Evolutionary conservation across 2,113 vertebrate genomes (phyloP), one percentile per base, ranked within the genome.

Genomic region (Sarotherodon lohbergeri): DNA sequence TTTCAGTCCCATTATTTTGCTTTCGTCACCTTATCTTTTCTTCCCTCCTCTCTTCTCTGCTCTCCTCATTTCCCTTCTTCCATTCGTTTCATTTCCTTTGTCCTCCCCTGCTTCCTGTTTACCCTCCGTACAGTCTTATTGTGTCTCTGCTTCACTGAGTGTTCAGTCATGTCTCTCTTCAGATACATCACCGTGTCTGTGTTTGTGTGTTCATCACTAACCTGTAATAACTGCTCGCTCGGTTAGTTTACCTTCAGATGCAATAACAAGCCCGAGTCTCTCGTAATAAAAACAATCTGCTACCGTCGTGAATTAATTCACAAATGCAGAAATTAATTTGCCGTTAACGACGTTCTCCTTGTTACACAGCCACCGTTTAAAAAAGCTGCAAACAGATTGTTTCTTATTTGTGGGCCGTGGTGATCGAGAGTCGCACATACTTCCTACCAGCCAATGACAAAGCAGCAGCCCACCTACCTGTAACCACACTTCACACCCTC

Each of bases 351-450:
- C 13, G 3, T 27, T 16, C n/a, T 71, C 7, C 66, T 71, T 24
- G 39, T 32, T 48, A 48, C 19, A 50, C 41, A 29, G 43, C 3
- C 41, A 11, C 14, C 4, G 1, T 32, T 29, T 50, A 19, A 50
- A 73, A 19, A 76, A 76, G 43, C 43, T 76, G 71, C 71, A 50
- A 19, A 76, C 71, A 50, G 71, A 76, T 12, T 50, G 43, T 32
- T 76, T 48, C 41, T 76, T 27, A 48, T 32, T 19, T 29, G 71
- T 48, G 24, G 43, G 68, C 41, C 14, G 41, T 29, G 71, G 46
- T 76, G 27, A 76, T 50, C 43, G 13, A 16, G 13, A 43, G 7
- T 43, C 4, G 0, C 66, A 71, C 66, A 71, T 71, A 24, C 7
- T 13, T 68, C 39, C 36, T 27, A 29, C 43, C 9, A 29, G 24